phyloP scores from a whole-genome alignment of 2,888 invertebrate genomes.

The Gibbula magus region DNA sequence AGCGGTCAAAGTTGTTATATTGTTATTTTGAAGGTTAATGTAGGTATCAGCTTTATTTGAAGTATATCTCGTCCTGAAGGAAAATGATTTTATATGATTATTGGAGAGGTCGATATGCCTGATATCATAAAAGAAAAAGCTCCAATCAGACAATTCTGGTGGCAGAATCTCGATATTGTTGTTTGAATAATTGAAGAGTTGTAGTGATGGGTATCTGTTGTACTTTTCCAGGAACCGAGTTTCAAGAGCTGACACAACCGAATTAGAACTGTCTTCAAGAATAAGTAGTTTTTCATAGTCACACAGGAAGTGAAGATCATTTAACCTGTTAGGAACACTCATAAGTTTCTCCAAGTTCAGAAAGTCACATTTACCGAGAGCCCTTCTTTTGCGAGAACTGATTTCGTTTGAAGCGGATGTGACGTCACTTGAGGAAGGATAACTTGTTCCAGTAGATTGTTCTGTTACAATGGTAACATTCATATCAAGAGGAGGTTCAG shows the following conservation, averaged over 20 bases:
- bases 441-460: no score
- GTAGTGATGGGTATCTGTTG: slow-evolving; percentile 45
- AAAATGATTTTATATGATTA: slow-evolving; percentile 51
- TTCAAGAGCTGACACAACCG: slow-evolving; percentile 43
- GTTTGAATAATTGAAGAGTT: slow-evolving; percentile 38
- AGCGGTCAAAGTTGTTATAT: slow-evolving; percentile 46
- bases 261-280: slow-evolving; percentile 49
- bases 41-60: neutral
- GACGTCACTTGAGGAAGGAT: no score
- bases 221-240: slow-evolving; percentile 47
- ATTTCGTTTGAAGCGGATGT: neutral
- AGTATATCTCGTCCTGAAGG: slow-evolving; percentile 27
- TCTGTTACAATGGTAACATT: no score
- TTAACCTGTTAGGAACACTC: neutral
- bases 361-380: no score
- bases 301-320: slow-evolving; percentile 33
- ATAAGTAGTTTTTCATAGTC: slow-evolving; percentile 41
- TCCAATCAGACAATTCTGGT: slow-evolving; percentile 48
- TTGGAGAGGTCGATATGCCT: slow-evolving; percentile 54
- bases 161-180: slow-evolving; percentile 44
- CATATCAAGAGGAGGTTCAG: no score
- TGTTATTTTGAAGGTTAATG: slow-evolving; percentile 46
- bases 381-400: no score
- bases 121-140: slow-evolving; percentile 50
- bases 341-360: neutral